Evolutionary conservation across 2,888 invertebrate species (phyloP).

Genomic region (Melieria picta): DNA sequence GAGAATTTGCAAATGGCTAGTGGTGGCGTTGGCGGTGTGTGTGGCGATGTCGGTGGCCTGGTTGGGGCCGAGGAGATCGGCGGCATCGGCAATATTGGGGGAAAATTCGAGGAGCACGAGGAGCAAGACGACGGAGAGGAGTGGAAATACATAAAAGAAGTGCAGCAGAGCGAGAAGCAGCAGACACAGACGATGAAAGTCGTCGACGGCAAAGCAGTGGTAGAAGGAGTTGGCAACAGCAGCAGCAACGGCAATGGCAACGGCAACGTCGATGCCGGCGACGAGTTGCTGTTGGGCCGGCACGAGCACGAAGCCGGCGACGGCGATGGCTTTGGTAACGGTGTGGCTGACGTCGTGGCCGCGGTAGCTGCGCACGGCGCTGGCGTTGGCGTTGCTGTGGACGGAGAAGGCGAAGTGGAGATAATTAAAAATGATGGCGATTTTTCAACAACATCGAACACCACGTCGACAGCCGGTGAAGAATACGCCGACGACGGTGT

Average conservation of each 20-base stretch:
- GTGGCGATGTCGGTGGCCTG: constrained; percentile 40
- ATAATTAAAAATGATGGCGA: constrained; percentile 58
- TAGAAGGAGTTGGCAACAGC: constrained; percentile 43
- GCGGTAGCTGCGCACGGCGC: constrained; percentile 7
- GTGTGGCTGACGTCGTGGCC: constrained; percentile 32
- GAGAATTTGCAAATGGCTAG: constrained; percentile 57
- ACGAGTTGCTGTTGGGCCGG: constrained; percentile 2
- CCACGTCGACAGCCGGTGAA: constrained; percentile 47
- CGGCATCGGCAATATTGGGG: constrained; percentile 46
- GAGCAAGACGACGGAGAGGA: constrained; percentile 75
- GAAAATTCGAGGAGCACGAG: constrained; percentile 55
- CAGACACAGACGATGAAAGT: constrained; percentile 47
- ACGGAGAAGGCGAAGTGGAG: constrained; percentile 52
- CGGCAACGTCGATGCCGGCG: constrained; percentile 24
- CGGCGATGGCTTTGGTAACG: constrained; percentile 47
- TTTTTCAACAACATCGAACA: constrained; percentile 58
- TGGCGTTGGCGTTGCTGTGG: constrained; percentile 31
- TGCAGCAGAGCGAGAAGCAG: constrained; percentile 68
- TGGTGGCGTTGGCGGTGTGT: constrained; percentile 38
- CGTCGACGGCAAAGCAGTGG: constrained; percentile 44
- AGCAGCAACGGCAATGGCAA: constrained; percentile 38
- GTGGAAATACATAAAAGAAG: constrained; percentile 84
- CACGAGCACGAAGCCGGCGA: constrained; percentile 32
- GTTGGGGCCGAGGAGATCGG: constrained; percentile 47
- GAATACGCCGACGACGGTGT: constrained; percentile 28